Evolutionary conservation across 2,113 vertebrate genomes (phyloP), one percentile per base, ranked within the genome.

Genomic region (Vulpes lagopus): DNA sequence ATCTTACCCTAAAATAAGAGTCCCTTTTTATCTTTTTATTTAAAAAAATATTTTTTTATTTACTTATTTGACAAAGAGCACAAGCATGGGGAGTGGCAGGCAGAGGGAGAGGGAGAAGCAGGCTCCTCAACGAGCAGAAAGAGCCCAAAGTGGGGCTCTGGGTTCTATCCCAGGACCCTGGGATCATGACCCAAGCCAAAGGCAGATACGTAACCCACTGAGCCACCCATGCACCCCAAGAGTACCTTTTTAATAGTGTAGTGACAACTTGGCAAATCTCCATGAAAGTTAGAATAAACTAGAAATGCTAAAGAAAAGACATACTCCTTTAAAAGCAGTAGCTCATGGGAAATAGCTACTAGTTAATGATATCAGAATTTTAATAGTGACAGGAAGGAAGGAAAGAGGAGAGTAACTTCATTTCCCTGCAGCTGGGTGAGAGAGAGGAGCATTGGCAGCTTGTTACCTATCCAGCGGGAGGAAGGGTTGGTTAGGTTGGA

Each of bases 281-380:
- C 25, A 23, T 76, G 49, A 65, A 87, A 30, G 38, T 85, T 89
- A 51, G 35, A 84, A 27, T 93, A 65, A 92, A 67, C 35, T 57
- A 79, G 51, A 16, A 23, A 78, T 78, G 76, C 82, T 62, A 60
- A 73, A 88, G 74, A 80, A 73, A 96, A 96, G 74, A 30, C 19
- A 94, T 1, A 90, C 19, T 53, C n/a, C 51, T 87, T 35, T 85
- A 69, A 96, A 94, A 90, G 81, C 74, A 80, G 1, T 32, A 82
- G 32, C 53, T 73, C 38, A 16, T 73, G 92, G 79, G 38, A 94
- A 83, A 89, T 74, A 94, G 11, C 69, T 64, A 12, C 57, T 62
- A 11, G 57, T 59, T 65, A 76, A n/a, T 82, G 73, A 78, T 71
- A 76, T 87, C 74, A 85, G 67, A 51, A 60, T 94, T 90, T 96